These are phyloP conservation scores for Rugalucina vietnamica DNA, from an alignment of 2,888 invertebrate species.

Conservation along the genomic window DNA sequence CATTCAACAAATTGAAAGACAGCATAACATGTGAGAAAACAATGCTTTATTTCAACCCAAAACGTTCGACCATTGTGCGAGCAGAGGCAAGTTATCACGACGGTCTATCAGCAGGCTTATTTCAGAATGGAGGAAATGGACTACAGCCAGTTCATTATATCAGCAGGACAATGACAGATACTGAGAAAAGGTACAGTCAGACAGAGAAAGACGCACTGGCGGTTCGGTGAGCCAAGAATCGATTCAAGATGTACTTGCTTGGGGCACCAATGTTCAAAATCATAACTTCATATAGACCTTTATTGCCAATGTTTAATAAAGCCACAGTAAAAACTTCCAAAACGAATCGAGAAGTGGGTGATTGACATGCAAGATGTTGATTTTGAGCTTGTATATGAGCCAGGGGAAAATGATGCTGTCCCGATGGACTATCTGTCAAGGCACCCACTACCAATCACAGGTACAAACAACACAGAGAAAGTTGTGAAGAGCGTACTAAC, in stretches of 20 bases:
- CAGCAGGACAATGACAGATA: slow-evolving; percentile 30
- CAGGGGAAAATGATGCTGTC: neutral
- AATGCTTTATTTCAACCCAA: slow-evolving; percentile 10
- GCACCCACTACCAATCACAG: neutral
- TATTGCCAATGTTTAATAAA: slow-evolving; percentile 40
- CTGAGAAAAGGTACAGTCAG: slow-evolving; percentile 38
- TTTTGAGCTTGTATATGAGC: neutral
- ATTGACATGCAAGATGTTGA: slow-evolving; percentile 34
- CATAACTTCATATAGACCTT: slow-evolving; percentile 25
- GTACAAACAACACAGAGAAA: neutral
- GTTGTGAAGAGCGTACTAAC: neutral
- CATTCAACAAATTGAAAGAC: too few relatives aligned
- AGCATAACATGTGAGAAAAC: slow-evolving; percentile 15
- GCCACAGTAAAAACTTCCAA: neutral
- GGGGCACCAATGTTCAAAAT: slow-evolving; percentile 45
- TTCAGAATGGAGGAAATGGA: neutral
- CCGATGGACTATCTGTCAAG: neutral
- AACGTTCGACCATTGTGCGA: neutral
- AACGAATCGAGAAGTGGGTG: slow-evolving; percentile 26
- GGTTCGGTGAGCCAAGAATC: slow-evolving; percentile 18
- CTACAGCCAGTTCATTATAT: slow-evolving; percentile 39
- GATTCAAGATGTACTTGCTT: slow-evolving; percentile 37
- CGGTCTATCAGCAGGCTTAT: neutral
- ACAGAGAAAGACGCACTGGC: slow-evolving; percentile 29
- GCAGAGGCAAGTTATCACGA: slow-evolving; percentile 15